Evolutionary conservation across 2,888 invertebrate genomes (phyloP), one percentile per base, ranked within the genome.

Genomic region (Pseudolycoriella hygida): DNA sequence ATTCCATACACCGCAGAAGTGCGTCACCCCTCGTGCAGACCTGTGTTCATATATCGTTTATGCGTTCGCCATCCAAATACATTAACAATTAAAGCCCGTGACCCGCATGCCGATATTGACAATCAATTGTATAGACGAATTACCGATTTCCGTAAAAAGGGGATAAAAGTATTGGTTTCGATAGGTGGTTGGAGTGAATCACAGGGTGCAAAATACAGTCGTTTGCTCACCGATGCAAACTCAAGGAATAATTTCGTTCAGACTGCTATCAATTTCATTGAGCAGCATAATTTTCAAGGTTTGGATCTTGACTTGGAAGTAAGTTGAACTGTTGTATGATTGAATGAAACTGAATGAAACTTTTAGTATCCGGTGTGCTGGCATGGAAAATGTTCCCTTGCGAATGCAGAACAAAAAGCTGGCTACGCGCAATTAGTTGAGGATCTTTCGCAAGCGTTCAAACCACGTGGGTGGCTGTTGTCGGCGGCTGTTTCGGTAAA

Each of bases 401-500:
- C 3, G 6, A 3, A 20, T 20, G 10, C 40, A 3, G 12, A 19
- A n/a, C 14, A 40, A 11, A 40, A 20, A 8, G 12, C n/a, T 14
- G 40, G 40, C 2, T 40, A 14, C 15, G 40, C 20, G 4, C 5
- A 40, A 20, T 11, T 40, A 6, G 20, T 40, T 40, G 3, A 40
- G 15, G 20, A 20, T 6, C 15, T 40, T 20, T 40, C 40, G 2
- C 3, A 5, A 40, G 40, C 40, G 2, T 40, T 40, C 20, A 40
- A 40, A 10, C 40, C 40, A 2, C 19, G 14, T 43, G 69, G 69
- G 4, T 66, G 67, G 14, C 43, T 74, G 3, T 55, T 77, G 25
- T 68, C 72, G 2, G 72, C 73, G 3, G 76, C 76, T 2, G 76
- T 77, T 0, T 71, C 69, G 5, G 73, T 76, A 0, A 68, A 72